phyloP scores from a whole-genome alignment of 2,888 invertebrate genomes.

The Choristoneura rosaceana region DNA sequence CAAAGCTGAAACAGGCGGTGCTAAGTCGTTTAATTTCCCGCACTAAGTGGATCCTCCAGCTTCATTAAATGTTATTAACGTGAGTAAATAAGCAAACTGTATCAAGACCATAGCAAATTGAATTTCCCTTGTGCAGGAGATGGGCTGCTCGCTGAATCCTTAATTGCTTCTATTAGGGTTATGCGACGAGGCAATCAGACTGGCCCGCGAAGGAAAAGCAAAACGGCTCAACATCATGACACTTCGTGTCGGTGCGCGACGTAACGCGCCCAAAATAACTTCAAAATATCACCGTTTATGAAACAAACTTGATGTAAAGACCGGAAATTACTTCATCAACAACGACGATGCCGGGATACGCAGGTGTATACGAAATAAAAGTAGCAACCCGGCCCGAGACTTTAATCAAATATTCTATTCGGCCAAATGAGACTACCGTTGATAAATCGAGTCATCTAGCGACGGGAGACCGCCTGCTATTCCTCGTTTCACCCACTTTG shows the following conservation, averaged over 20 bases:
- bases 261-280: slow-evolving; percentile 24
- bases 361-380: slow-evolving; percentile 56
- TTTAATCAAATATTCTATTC: slow-evolving; percentile 70
- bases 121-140: slow-evolving; percentile 58
- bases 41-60: slow-evolving; percentile 14
- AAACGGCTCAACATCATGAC: slow-evolving; percentile 31
- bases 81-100: slow-evolving; percentile 60
- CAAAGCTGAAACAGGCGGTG: slow-evolving; percentile 1
- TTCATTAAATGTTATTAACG: slow-evolving; percentile 48
- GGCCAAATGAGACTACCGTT: slow-evolving; percentile 63
- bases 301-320: slow-evolving; percentile 13
- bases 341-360: slow-evolving; percentile 15
- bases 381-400: slow-evolving; percentile 53
- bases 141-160: slow-evolving; percentile 26
- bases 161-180: slow-evolving; percentile 38
- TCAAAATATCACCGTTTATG: slow-evolving; percentile 40
- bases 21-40: slow-evolving; percentile 1
- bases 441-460: slow-evolving; percentile 69
- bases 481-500: slow-evolving; percentile 53
- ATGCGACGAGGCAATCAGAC: slow-evolving; percentile 29
- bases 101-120: slow-evolving; percentile 61
- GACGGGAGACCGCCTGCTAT: slow-evolving; percentile 51
- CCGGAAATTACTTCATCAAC: slow-evolving; percentile 34
- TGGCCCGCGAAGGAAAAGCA: slow-evolving; percentile 39
- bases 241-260: slow-evolving; percentile 22